Conservation (phyloP, 2,113 vertebrate species). For the Dolichallabes microphthalmus region DNA sequence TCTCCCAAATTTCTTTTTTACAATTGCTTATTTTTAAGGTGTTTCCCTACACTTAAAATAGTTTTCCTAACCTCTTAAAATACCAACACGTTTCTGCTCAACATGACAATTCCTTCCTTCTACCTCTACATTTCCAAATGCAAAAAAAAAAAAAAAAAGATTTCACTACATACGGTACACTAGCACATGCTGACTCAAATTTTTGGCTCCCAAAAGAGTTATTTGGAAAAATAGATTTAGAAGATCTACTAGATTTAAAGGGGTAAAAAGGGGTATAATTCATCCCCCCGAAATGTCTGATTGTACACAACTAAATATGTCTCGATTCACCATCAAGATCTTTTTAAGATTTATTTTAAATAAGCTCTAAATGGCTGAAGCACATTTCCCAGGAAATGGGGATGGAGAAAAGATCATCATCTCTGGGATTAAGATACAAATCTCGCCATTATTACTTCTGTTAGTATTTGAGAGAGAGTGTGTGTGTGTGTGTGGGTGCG, state of each 20-base stretch:
- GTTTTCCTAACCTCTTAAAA: too few species aligned
- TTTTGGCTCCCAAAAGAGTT: background rate
- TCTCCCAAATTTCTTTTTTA: too few species aligned
- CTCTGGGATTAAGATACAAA: constrained; percentile 42
- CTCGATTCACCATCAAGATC: background rate
- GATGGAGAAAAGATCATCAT: constrained; percentile 33
- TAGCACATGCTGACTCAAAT: background rate
- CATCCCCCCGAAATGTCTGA: background rate
- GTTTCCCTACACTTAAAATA: too few species aligned
- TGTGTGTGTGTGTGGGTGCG: background rate
- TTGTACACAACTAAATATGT: constrained; percentile 1
- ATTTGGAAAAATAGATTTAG: background rate
- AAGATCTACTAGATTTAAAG: too few species aligned
- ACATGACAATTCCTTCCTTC: too few species aligned
- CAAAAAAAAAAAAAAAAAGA: too few species aligned
- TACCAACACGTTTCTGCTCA: too few species aligned
- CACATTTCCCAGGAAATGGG: constrained; percentile 41
- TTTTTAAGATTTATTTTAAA: background rate
- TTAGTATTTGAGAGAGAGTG: background rate
- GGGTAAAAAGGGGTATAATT: constrained; percentile 16
- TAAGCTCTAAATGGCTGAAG: constrained; percentile 17
- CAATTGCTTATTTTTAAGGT: too few species aligned
- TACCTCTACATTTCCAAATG: too few species aligned
- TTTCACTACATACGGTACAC: too few species aligned
- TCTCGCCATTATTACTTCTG: constrained; percentile 44